Percentiles rank a stretch among this genome's conserved stretches.
These are phyloP conservation scores for Physocephala rufipes DNA, from an alignment of 2,888 invertebrate genomes.

Conservation along the genomic window DNA sequence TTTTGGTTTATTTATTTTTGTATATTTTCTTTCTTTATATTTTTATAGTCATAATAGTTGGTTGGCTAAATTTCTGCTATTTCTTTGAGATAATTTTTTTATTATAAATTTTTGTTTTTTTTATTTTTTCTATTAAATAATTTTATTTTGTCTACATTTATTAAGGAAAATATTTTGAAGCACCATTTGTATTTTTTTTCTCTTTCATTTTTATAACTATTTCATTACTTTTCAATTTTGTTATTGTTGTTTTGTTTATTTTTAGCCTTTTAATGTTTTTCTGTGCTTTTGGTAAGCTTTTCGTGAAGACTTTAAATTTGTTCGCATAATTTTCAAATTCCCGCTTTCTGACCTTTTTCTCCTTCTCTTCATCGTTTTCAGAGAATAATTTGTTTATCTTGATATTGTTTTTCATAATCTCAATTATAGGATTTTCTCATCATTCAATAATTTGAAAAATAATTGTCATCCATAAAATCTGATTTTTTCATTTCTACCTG, in stretches of 20 bases:
- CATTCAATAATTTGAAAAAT: no score
- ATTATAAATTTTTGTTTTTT: conserved; percentile 20
- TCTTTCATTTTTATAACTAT: conserved; percentile 33
- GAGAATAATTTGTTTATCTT: conserved; percentile 1
- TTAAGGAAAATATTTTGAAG: conserved; percentile 34
- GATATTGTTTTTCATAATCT: neutral
- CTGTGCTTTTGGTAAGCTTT: neutral
- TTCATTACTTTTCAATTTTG: conserved; percentile 18
- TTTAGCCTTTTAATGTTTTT: neutral
- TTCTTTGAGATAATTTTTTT: conserved; percentile 6
- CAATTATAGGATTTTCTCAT: no score
- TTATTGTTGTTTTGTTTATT: conserved; percentile 12
- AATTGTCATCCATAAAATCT: neutral
- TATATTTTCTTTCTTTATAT: neutral
- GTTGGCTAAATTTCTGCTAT: conserved; percentile 27
- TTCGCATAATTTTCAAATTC: no score
- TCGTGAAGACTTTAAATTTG: no score
- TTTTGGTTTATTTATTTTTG: neutral
- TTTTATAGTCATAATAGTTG: neutral
- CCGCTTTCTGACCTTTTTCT: no score
- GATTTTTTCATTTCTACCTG: no score
- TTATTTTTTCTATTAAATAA: conserved; percentile 18
- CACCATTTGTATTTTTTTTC: conserved; percentile 30
- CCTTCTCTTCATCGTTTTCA: conserved; percentile 28
- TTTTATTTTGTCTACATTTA: conserved; percentile 18